Evolutionary conservation across 2,113 vertebrate genomes (phyloP).

Genomic region (Natator depressus): DNA sequence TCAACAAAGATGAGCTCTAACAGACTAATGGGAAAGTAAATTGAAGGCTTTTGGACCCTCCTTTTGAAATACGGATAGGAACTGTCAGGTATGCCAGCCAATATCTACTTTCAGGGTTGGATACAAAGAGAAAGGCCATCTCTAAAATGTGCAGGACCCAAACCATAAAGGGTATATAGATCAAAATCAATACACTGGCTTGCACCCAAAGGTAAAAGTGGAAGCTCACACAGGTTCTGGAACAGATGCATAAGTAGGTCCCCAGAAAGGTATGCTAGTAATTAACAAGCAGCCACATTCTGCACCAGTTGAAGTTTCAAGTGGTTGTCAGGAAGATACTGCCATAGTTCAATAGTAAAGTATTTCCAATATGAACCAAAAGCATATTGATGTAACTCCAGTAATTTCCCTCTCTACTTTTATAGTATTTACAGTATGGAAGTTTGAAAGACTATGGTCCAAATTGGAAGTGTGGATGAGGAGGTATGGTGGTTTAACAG

Average conservation of each 20-base stretch:
- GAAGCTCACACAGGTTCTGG: not conserved
- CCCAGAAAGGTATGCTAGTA: not conserved
- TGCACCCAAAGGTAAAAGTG: not conserved
- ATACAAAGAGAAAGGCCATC: not conserved
- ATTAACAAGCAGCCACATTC: not conserved
- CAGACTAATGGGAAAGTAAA: not conserved
- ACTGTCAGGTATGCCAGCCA: not conserved
- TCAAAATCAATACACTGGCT: not conserved
- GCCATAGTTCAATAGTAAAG: not conserved
- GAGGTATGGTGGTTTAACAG: not conserved
- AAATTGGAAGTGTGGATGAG: fast-evolving
- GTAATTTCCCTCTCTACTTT: not conserved
- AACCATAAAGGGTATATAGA: not conserved
- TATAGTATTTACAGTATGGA: not conserved
- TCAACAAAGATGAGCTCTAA: not conserved
- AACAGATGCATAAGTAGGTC: not conserved
- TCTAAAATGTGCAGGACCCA: not conserved
- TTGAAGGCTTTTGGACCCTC: not conserved
- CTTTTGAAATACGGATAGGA: fast-evolving
- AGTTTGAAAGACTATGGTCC: fast-evolving
- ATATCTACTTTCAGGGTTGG: not conserved
- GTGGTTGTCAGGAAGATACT: not conserved
- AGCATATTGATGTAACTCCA: not conserved
- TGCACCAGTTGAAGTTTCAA: not conserved
- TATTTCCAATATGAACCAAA: not conserved